Evolutionary conservation across 2,797 vertebrate genomes (phyloP), one percentile per base, ranked within the genome.

Genomic region (Pangasius djambal): DNA sequence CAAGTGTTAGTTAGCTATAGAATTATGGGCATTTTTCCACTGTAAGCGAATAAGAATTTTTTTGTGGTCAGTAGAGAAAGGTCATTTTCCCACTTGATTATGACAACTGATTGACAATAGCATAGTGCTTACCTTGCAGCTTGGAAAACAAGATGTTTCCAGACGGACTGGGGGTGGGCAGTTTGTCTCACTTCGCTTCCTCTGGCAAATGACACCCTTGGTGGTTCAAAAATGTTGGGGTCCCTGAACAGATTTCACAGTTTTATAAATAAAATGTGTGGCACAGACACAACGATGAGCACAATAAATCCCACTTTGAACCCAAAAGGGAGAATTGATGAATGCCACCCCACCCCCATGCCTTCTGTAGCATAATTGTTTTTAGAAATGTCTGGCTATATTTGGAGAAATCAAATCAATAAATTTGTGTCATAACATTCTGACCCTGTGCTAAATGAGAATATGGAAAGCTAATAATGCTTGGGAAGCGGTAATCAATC

Each of bases 181-280:
- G 92, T 92, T 91, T 94, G 93, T 94, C 96, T 95, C 95, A 95
- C 93, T 93, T 93, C 89, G 91, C 87, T 89, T 92, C 92, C 90
- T 77, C 92, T 95, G 95, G 95, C 93, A 95, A 96, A 96, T 94
- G 95, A 96, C 96, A 97, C 96, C 95, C 95, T 93, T 96, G 95
- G 95, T 95, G 95, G 95, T 96, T 96, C 94, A 95, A 92, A 91
- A 96, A 96, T 94, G 93, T 95, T 95, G 95, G 95, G 95, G 96
- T 96, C 96, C 95, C 95, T 95, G 94, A 96, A 96, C 96, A 97
- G 96, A 97, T 96, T 97, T 97, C 95, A 94, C 96, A 95, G 96
- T 93, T 96, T 94, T 94, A 94, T 94, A 97, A 97, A 97, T 97
- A 97, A 96, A 97, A 96, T 88, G 95, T 96, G 96, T 96, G 93